Evolutionary conservation across 2,888 invertebrate species (phyloP), one percentile per base, ranked within the genome.

Genomic region (Parnassius mnemosyne): DNA sequence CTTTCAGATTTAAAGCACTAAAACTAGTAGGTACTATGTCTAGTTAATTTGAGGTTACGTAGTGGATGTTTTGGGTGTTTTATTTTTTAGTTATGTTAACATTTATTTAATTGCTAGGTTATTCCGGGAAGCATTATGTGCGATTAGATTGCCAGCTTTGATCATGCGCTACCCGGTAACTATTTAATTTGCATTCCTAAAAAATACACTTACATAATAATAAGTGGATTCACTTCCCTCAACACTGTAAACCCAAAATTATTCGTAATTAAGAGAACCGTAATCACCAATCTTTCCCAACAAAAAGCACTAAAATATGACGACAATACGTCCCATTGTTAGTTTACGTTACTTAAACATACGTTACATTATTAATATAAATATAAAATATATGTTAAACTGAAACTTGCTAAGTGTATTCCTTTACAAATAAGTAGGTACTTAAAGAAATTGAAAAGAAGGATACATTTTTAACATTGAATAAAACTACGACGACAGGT

Each of bases 181-280:
- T 85, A 84, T 78, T 76, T 81, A 84, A 82, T 82, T 87, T 86
- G 76, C 90, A 89, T 90, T 90, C 87, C 83, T 82, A 78, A 81
- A 75, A 72, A 84, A 81, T 80, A 83, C 80, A 90, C 91, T 91
- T 91, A 91, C 91, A 80, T 80, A 69, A 16, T 50, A 25, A 75
- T 78, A 85, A 83, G 83, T 85, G 80, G 74, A 81, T 81, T 87
- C 87, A 87, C 86, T 85, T 87, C 87, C 85, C 85, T 91, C 89
- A 89, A 86, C 88, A 85, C 91, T 91, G 91, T 78, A 85, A 89
- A 89, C 86, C 89, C 88, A 90, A 90, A 90, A 90, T 88, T 87
- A 87, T 84, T 87, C 74, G 79, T 82, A 76, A 87, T 88, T 89
- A 87, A 75, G 63, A 73, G 65, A 68, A 78, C 81, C 80, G 73